A percentile compares a stretch with the other conserved stretches of the same genome.
phyloP scores from a whole-genome alignment of 2,113 vertebrate genomes.

The Rousettus leschenaultii region DNA sequence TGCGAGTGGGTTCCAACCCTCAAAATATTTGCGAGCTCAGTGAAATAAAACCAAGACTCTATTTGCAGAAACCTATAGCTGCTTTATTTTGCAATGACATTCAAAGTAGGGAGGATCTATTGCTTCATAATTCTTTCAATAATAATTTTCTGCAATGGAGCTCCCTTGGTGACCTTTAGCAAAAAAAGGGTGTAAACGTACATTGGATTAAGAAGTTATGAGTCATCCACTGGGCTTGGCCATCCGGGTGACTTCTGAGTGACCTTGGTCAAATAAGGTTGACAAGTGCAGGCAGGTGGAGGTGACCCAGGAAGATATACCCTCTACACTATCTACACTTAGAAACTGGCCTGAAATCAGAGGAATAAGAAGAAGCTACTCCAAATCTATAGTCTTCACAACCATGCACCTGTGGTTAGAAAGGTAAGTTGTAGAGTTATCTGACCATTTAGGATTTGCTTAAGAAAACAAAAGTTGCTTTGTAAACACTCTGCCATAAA shows the following conservation, averaged over 20 bases:
- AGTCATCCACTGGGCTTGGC: neutral
- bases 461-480: neutral
- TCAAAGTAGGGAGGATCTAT: neutral
- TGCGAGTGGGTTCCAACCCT: conserved; percentile 26
- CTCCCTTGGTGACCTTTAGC: neutral
- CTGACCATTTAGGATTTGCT: neutral
- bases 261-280: neutral
- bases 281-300: neutral
- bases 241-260: neutral
- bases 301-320: neutral
- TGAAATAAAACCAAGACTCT: conserved; percentile 25
- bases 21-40: conserved; percentile 28
- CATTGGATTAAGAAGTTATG: neutral
- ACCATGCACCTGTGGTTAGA: neutral
- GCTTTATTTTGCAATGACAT: neutral
- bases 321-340: rapidly evolving
- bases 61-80: conserved; percentile 14
- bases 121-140: neutral
- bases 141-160: neutral
- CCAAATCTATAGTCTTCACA: neutral
- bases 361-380: neutral
- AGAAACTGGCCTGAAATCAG: neutral
- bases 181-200: neutral
- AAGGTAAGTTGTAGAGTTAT: neutral
- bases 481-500: neutral